Evolutionary conservation across 2,113 vertebrate species (phyloP).

Genomic region (Apodemus speciosus): DNA sequence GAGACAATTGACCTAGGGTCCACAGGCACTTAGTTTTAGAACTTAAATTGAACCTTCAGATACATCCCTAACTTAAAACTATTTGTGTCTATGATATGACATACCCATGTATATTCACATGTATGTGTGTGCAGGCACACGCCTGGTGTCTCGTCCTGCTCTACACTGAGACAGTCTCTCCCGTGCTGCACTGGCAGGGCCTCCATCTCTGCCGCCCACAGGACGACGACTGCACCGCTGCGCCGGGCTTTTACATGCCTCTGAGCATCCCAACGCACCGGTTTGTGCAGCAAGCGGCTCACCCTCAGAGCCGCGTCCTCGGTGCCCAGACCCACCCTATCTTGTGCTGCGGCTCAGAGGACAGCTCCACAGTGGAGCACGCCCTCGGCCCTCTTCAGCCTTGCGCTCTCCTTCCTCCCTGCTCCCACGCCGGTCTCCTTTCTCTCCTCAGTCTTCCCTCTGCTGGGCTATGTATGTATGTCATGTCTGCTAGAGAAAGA

Average conservation of each 20-base stretch:
- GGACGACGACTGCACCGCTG: neutral
- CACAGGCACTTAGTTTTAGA: slow-evolving; percentile 28
- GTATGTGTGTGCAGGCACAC: neutral
- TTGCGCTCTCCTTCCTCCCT: neutral
- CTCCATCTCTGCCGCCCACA: neutral
- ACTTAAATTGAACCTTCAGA: neutral
- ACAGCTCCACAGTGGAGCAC: no score
- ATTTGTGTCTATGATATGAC: neutral
- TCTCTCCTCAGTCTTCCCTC: no score
- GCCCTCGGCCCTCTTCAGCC: neutral
- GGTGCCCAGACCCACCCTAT: no score
- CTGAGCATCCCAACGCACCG: neutral
- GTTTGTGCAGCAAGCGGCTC: neutral
- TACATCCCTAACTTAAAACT: neutral
- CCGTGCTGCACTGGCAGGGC: neutral
- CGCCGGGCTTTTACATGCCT: neutral
- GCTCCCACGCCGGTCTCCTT: neutral
- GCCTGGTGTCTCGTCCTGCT: neutral
- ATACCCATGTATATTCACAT: neutral
- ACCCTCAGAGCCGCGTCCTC: neutral
- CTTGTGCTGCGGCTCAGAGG: neutral
- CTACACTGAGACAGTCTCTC: no score
- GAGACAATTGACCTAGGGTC: slow-evolving; percentile 9
- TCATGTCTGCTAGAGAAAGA: neutral
- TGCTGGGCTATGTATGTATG: neutral